These are phyloP conservation scores for Acanthoscelides obtectus DNA, from an alignment of 2,888 invertebrate species.

Conservation along the genomic window DNA sequence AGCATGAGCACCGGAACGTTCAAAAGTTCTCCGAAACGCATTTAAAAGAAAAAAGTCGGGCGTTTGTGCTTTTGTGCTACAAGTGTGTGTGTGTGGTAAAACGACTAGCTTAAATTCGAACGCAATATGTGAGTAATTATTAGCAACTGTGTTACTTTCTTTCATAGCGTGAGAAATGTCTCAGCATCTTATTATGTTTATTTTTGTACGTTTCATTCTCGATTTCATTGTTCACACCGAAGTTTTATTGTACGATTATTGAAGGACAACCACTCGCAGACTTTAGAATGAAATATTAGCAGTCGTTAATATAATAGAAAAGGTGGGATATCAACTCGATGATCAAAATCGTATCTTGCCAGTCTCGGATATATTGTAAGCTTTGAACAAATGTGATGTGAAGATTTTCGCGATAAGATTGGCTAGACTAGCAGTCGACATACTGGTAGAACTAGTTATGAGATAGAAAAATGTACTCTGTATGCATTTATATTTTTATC, in stretches of 20 bases:
- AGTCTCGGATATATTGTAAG: neutral
- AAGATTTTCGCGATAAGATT: neutral
- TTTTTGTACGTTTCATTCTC: neutral
- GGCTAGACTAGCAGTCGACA: slow-evolving; percentile 1
- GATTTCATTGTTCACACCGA: neutral
- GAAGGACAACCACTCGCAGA: slow-evolving; percentile 19
- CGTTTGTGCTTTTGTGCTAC: neutral
- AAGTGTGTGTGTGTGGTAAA: no score
- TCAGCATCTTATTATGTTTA: neutral
- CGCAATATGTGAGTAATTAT: neutral
- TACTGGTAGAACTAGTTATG: slow-evolving; percentile 17
- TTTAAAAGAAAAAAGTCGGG: neutral
- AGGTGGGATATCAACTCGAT: neutral
- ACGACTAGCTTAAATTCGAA: neutral
- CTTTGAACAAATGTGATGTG: neutral
- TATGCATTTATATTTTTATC: neutral
- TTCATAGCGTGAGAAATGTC: neutral
- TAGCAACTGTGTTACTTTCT: neutral
- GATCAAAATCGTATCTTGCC: neutral
- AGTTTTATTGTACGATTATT: neutral
- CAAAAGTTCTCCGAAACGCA: slow-evolving; percentile 1
- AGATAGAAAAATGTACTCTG: slow-evolving; percentile 11
- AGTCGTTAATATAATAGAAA: neutral
- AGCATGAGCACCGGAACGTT: slow-evolving; percentile 15
- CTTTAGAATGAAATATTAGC: neutral